Base-by-base conservation (phyloP, 2,888 invertebrate genomes). In the Agriopis leucophaearia region DNA sequence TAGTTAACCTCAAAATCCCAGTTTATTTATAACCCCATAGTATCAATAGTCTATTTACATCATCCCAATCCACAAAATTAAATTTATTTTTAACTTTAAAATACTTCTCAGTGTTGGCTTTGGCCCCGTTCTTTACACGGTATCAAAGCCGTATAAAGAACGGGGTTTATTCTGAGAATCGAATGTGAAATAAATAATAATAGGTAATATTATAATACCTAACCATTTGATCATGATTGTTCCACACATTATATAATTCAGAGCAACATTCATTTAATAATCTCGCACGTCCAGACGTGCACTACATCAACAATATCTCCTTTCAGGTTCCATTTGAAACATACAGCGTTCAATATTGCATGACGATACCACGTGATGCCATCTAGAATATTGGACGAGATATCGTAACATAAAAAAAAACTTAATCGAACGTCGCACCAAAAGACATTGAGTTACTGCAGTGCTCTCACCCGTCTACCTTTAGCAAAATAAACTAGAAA, bases 401-500 rank as follows among this genome's bases (percentile, higher is more conserved):
- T 69, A 69, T 73, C 68, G 69, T 69, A 69, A 73, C 63, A 66
- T 69, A 70, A 73, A 71, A 64, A 81, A 78, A 79, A 76, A 80
- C 79, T 80, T 79, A 80, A 83, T 79, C 79, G 74, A 79, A 79
- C 77, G 74, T 79, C 76, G 77, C 81, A 82, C 78, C 81, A 81
- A 81, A 75, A 80, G 77, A 80, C 80, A 77, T 77, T 78, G 77
- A 83, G 78, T 78, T 81, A 84, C 78, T 80, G 78, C 80, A 78
- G 70, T 76, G 78, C 80, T 82, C 84, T 84, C 82, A 79, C 76
- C 75, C 76, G 74, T 77, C 75, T 67, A 69, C 66, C 62, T 71
- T 54, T 57, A 73, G 78, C 78, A 78, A 84, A 84, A 84, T 82
- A 82, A 86, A 83, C 79, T 79, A 79, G 64, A 72, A 76, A 81